Conservation (phyloP, 2,113 vertebrate genomes). For the Seriola quinqueradiata region DNA sequence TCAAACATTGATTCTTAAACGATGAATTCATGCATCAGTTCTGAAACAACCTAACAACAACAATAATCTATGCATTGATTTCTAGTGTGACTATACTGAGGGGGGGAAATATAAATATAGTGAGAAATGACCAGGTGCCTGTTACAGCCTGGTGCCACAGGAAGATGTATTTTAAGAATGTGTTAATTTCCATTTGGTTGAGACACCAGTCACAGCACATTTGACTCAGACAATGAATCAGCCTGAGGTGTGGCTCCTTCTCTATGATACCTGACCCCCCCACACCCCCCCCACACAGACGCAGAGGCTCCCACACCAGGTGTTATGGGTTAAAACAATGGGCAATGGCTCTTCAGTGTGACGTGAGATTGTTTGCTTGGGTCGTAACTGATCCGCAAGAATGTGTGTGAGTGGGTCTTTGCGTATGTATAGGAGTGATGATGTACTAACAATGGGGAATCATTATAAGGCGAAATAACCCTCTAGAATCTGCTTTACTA, state of each 20-base stretch:
- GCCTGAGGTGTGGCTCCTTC: neutral
- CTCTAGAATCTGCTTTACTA: neutral
- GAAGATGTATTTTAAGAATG: conserved; percentile 10
- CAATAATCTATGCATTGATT: neutral
- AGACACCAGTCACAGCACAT: conserved; percentile 12
- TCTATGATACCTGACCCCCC: neutral
- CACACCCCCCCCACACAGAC: neutral
- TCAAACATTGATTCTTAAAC: neutral
- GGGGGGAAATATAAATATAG: conserved; percentile 12
- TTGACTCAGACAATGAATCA: conserved; percentile 4
- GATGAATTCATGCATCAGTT: no score
- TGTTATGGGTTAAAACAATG: neutral
- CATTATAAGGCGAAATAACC: neutral
- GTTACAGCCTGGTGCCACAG: conserved; percentile 6
- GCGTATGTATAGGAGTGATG: neutral
- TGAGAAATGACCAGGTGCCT: conserved; percentile 3
- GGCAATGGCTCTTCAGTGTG: neutral
- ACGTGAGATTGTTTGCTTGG: neutral
- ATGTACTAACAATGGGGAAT: neutral
- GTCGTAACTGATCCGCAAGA: neutral
- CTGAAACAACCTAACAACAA: no score
- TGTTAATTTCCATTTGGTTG: conserved; percentile 6
- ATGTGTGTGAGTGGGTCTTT: conserved; percentile 14
- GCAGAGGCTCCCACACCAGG: neutral
- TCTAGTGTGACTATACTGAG: neutral